Evolutionary conservation across 2,888 invertebrate species (phyloP).

Genomic region (Agonum fuliginosum): DNA sequence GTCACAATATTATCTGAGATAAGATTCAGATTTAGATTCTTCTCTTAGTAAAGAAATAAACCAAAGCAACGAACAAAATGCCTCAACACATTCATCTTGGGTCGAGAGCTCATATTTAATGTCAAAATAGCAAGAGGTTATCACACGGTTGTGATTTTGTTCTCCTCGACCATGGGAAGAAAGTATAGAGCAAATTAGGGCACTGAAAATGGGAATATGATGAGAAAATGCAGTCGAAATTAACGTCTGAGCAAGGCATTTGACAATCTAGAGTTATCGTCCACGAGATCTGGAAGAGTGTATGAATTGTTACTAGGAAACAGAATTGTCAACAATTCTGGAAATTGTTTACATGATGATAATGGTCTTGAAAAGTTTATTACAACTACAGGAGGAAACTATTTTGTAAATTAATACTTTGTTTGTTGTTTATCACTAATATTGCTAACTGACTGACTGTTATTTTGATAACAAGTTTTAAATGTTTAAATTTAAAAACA

Average conservation of each 20-base stretch:
- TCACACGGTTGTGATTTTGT: slow-evolving; percentile 15
- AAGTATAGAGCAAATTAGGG: background rate
- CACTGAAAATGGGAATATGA: background rate
- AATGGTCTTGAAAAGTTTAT: too few relatives aligned
- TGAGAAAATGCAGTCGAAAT: slow-evolving; percentile 1
- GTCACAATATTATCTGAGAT: too few relatives aligned
- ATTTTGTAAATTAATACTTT: too few relatives aligned
- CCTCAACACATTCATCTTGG: slow-evolving; percentile 15
- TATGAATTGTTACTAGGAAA: background rate
- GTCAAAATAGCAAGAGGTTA: slow-evolving; percentile 38
- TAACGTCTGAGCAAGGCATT: slow-evolving; percentile 8
- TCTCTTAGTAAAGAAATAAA: too few relatives aligned
- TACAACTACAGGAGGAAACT: too few relatives aligned
- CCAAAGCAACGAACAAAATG: background rate
- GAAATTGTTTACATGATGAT: too few relatives aligned
- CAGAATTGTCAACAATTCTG: background rate
- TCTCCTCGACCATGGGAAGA: slow-evolving; percentile 2
- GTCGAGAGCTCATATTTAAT: slow-evolving; percentile 39
- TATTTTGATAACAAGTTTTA: too few relatives aligned
- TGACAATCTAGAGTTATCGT: slow-evolving; percentile 30
- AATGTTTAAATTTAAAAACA: too few relatives aligned
- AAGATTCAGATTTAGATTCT: too few relatives aligned
- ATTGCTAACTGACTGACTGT: too few relatives aligned
- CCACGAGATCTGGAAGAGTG: background rate
- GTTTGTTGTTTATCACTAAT: too few relatives aligned